Conservation (phyloP, 2,888 invertebrate genomes). For the Lissocephala sabroskyi region DNA sequence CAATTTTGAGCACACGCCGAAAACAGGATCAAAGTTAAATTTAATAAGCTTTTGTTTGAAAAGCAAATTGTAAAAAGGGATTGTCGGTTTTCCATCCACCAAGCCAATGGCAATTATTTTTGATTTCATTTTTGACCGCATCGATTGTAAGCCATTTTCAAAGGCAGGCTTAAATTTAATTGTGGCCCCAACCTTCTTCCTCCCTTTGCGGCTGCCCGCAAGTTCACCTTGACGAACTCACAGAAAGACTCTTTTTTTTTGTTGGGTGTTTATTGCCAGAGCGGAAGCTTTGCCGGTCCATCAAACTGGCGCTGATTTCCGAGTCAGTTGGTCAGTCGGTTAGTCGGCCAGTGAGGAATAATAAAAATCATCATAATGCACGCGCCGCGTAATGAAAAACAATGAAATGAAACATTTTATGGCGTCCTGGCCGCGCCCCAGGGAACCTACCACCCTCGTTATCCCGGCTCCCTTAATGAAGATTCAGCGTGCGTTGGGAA, state of each 20-base stretch:
- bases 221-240: no score
- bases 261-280: no score
- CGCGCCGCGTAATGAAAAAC: conserved; percentile 37
- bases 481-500: conserved; percentile 33
- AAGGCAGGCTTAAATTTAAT: neutral
- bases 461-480: conserved; percentile 21
- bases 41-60: conserved; percentile 28
- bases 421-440: no score
- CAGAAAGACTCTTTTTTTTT: no score
- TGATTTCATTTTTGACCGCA: neutral
- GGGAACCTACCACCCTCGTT: no score
- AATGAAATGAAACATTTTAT: conserved; percentile 35
- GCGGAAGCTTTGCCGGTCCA: no score
- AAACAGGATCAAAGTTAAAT: conserved; percentile 39
- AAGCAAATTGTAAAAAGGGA: conserved; percentile 21
- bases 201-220: no score
- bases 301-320: no score
- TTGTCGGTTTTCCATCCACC: neutral
- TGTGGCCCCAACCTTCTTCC: no score
- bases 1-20: conserved; percentile 30
- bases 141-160: neutral
- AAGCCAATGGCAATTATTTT: neutral
- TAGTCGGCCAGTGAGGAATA: no score
- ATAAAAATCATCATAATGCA: conserved; percentile 11
- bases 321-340: no score